Percentiles rank a stretch among this genome's conserved stretches.
Evolutionary conservation across 2,888 invertebrate species (phyloP).

Genomic region (Dusona sp.): DNA sequence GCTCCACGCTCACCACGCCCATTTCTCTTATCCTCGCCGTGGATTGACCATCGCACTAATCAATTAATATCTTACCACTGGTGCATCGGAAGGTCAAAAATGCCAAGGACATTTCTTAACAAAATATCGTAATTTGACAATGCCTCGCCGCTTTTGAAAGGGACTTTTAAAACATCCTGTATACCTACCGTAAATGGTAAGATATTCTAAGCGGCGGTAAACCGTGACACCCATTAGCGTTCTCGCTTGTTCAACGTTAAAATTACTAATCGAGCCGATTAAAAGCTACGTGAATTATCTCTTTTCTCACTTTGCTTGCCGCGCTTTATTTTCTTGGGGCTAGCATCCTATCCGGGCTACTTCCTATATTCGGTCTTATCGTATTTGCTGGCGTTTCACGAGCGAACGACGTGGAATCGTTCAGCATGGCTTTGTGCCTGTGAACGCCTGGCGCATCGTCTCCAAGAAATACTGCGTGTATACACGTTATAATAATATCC

Average conservation of each 20-base stretch:
- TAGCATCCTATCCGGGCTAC: background rate
- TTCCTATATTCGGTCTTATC: conserved; percentile 52
- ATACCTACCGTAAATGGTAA: background rate
- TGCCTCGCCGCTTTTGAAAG: background rate
- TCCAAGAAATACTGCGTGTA: conserved; percentile 46
- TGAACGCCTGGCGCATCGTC: conserved; percentile 35
- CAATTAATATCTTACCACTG: background rate
- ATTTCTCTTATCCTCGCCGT: background rate
- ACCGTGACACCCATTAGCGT: conserved; percentile 74
- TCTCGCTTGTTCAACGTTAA: conserved; percentile 72
- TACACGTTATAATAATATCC: conserved; percentile 50
- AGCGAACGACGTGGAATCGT: conserved; percentile 27
- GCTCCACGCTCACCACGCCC: background rate
- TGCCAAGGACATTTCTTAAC: background rate
- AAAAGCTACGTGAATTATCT: conserved; percentile 68
- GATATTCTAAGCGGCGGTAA: conserved; percentile 41
- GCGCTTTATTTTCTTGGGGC: background rate
- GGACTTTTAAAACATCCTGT: background rate
- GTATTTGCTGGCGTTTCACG: conserved; percentile 27
- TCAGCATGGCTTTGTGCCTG: conserved; percentile 46
- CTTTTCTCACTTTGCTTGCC: conserved; percentile 14
- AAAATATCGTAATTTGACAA: background rate
- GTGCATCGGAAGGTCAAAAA: background rate
- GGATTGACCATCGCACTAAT: background rate
- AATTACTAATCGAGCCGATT: conserved; percentile 79